These are phyloP conservation scores for Nesogale talazaci DNA, from an alignment of 2,113 vertebrate genomes.

Conservation along the genomic window DNA sequence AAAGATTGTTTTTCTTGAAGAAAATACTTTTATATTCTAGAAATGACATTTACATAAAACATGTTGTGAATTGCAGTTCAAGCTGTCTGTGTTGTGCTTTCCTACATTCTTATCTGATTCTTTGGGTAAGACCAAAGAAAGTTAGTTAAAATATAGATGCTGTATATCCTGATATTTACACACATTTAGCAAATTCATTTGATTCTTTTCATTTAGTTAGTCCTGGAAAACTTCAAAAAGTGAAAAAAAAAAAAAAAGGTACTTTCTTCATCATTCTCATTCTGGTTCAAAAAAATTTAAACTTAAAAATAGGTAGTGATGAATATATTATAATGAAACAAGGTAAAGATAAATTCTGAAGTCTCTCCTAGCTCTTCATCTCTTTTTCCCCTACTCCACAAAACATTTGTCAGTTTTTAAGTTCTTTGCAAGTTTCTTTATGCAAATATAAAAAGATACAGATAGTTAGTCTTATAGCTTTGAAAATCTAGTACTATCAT, in stretches of 20 bases:
- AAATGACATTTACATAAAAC: neutral
- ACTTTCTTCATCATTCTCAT: neutral
- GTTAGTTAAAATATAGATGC: constrained; percentile 40
- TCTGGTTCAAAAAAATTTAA: neutral
- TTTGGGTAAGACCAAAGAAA: constrained; percentile 26
- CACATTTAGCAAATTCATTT: constrained; percentile 38
- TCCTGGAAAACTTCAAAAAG: constrained; percentile 25
- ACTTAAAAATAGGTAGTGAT: neutral
- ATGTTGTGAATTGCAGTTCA: neutral
- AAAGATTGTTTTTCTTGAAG: constrained; percentile 34
- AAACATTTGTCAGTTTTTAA: neutral
- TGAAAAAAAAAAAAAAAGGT: constrained; percentile 17
- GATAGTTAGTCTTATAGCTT: neutral
- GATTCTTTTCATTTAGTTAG: neutral
- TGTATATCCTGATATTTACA: constrained; percentile 39
- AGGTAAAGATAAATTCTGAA: neutral
- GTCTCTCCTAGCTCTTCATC: neutral
- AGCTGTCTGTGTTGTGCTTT: neutral
- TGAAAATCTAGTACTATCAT: neutral
- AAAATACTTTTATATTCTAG: constrained; percentile 39
- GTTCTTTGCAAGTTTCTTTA: constrained; percentile 6
- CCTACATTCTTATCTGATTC: neutral
- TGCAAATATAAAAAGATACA: neutral
- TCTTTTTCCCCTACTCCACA: neutral
- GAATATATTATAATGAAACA: neutral